Evolutionary conservation across 2,113 vertebrate genomes (phyloP), one percentile per base, ranked within the genome.

Genomic region (Piprites chloris): DNA sequence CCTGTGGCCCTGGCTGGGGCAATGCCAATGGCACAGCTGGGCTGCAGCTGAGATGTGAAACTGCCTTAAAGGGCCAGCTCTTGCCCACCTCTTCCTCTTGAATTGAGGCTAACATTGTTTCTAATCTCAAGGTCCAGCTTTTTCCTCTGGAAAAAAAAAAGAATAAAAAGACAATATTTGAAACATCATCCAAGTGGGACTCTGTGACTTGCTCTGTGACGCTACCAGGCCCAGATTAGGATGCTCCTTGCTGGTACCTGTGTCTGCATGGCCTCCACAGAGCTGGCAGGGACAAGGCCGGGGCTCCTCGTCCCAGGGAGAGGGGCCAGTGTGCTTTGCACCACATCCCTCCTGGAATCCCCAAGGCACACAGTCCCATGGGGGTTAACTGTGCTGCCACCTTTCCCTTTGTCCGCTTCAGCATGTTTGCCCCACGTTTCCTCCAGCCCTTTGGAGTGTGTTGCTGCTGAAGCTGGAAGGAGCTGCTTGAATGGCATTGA

Each of bases 401-500:
- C 44, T 61, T 75, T 72, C 85, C 39, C 44, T 75, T 52, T 62
- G 52, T 35, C 44, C 2, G 4, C 65, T 77, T 41, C 50, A 66
- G 35, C n/a, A 4, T 37, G 22, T 49, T 61, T 68, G 32, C 42
- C 16, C 11, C 0, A 0, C 24, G 59, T 15, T 83, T 37, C 52
- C 35, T 47, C 19, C 28, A 30, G 39, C 56, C 41, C 50, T 74
- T 30, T 3, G 3, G 44, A 6, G 8, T 7, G 33, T 74, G 58
- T 27, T 46, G 55, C 67, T 76, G 71, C 37, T 81, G 85, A 66
- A 90, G 86, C 30, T 76, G 56, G 65, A 81, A 86, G 63, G 41
- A 52, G 30, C 72, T 73, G 28, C 88, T 91, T 61, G 81, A 83
- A 87, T 30, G 17, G 65, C 53, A 66, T 27, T 1, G 12, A 79